Percentiles rank a stretch among this genome's conserved stretches.
Evolutionary conservation across 2,113 vertebrate genomes (phyloP).

Genomic region (Hippopotamus amphibius): DNA sequence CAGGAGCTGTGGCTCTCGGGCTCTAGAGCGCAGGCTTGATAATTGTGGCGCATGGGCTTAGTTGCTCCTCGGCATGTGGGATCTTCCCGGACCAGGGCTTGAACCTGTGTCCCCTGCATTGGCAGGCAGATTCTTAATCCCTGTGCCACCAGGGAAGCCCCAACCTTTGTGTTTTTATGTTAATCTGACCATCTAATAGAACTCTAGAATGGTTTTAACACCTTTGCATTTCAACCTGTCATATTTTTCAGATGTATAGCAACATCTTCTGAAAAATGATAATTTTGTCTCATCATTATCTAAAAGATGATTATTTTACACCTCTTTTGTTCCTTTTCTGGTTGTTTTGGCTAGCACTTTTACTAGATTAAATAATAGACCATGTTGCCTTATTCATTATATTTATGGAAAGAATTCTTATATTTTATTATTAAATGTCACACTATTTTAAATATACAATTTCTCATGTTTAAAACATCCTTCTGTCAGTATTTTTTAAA

Average conservation of each 20-base stretch:
- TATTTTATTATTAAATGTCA: conserved; percentile 5
- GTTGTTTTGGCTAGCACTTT: not conserved
- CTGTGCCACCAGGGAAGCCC: no score
- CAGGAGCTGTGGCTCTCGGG: no score
- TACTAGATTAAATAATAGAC: not conserved
- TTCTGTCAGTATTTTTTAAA: not conserved
- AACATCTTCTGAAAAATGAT: not conserved
- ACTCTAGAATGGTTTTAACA: not conserved
- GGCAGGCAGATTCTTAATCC: no score
- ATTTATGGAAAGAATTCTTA: not conserved
- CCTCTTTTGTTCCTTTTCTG: not conserved
- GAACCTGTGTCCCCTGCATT: no score
- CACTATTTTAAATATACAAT: not conserved
- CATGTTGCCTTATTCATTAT: not conserved
- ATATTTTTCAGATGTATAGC: not conserved
- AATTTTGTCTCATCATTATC: not conserved
- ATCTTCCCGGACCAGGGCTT: no score
- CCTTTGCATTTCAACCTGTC: not conserved
- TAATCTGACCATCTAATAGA: not conserved
- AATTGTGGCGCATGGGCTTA: no score
- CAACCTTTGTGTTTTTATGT: not conserved
- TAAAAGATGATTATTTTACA: not conserved
- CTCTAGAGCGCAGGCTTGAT: no score
- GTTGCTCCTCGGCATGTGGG: no score
- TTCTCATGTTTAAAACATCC: not conserved